These are phyloP conservation scores for Phoenicopterus ruber DNA, from an alignment of 2,113 vertebrate species.

Conservation along the genomic window DNA sequence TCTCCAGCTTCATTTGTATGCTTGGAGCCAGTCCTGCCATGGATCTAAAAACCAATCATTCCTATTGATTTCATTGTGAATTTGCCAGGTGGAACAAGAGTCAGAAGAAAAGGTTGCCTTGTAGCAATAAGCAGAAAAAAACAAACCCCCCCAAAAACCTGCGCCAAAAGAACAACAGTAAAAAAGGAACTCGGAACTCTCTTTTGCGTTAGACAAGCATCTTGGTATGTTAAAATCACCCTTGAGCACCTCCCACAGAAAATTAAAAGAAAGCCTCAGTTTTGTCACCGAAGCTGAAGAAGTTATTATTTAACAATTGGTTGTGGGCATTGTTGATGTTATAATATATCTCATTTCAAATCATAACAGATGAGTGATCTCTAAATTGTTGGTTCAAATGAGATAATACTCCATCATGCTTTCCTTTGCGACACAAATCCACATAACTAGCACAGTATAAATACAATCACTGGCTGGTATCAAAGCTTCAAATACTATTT, in stretches of 20 bases:
- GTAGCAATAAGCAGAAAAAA: not conserved
- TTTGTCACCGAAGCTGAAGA: not conserved
- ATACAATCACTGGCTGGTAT: constrained; percentile 38
- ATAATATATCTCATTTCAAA: not conserved
- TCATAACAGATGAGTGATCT: constrained; percentile 40
- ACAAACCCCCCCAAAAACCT: not conserved
- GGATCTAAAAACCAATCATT: constrained; percentile 16
- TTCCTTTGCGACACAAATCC: constrained; percentile 35
- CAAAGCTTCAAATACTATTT: constrained; percentile 46
- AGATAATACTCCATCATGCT: not conserved
- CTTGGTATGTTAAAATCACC: not conserved
- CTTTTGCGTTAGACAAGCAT: not conserved
- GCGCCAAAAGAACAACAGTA: not conserved
- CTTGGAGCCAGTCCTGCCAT: not conserved
- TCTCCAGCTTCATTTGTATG: constrained; percentile 15
- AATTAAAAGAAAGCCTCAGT: not conserved
- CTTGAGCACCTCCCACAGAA: not conserved
- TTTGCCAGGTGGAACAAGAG: constrained; percentile 14
- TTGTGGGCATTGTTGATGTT: not conserved
- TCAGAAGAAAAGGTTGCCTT: not conserved
- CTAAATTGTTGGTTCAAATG: constrained; percentile 23
- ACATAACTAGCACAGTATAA: constrained; percentile 17
- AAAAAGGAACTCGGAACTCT: not conserved
- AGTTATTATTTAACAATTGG: not conserved
- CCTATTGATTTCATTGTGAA: constrained; percentile 32